Conservation (phyloP, 1,140 invertebrate genomes). For the Drosophila bocki region DNA sequence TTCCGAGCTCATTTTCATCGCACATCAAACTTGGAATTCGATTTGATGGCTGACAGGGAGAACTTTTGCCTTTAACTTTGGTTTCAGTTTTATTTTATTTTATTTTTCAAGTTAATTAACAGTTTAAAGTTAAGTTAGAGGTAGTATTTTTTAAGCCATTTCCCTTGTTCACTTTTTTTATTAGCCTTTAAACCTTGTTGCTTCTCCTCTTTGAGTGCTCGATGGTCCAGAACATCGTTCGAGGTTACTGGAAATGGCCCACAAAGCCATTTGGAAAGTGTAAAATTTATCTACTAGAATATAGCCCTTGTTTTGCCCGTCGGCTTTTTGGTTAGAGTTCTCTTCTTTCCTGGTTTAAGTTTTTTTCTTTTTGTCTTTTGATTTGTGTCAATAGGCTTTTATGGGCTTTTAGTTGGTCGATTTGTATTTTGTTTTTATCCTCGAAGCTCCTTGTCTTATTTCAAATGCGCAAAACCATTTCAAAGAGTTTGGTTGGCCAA, state of each 20-base stretch:
- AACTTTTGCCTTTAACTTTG: slow-evolving; percentile 6
- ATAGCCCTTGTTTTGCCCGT: slow-evolving; percentile 4
- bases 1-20: slow-evolving; percentile 12
- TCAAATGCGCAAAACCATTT: slow-evolving; percentile 40
- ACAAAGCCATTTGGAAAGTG: slow-evolving; percentile 22
- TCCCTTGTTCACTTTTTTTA: neutral
- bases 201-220: neutral
- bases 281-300: slow-evolving; percentile 11
- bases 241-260: slow-evolving; percentile 15
- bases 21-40: slow-evolving; percentile 57
- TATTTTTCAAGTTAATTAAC: neutral
- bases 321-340: neutral
- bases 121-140: neutral
- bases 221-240: neutral
- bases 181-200: neutral
- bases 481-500: neutral
- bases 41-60: slow-evolving; percentile 42
- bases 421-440: slow-evolving; percentile 17
- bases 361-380: slow-evolving; percentile 32
- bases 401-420: slow-evolving; percentile 66
- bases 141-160: neutral
- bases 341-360: neutral
- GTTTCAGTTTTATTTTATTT: slow-evolving; percentile 3
- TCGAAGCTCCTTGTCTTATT: slow-evolving; percentile 6
- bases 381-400: slow-evolving; percentile 74